Evolutionary conservation across 1,140 invertebrate genomes (phyloP).

Genomic region (Piezodorus guildinii): DNA sequence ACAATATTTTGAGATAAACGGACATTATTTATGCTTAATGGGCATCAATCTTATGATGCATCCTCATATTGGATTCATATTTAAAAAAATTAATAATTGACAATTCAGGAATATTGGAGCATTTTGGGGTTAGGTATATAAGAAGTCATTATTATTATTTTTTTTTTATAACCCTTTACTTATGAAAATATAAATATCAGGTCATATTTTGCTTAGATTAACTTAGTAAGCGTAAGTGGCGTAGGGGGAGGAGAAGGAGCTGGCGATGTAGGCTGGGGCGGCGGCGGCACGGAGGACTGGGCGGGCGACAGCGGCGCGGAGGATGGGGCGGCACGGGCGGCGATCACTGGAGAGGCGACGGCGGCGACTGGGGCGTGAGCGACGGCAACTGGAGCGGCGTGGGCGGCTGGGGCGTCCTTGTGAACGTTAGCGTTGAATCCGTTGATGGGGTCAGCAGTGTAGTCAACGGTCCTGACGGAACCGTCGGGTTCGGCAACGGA

Average conservation of each 20-base stretch:
- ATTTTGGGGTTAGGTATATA: no score
- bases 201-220: background rate
- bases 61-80: no score
- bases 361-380: background rate
- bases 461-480: slow-evolving; percentile 35
- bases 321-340: background rate
- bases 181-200: background rate
- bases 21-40: no score
- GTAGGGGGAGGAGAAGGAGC: background rate
- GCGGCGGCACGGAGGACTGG: background rate
- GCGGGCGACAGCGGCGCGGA: slow-evolving; percentile 3
- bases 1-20: no score
- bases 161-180: background rate
- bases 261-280: background rate
- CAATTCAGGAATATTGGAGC: no score
- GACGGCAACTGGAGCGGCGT: background rate
- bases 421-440: slow-evolving; percentile 37
- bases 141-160: no score
- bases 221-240: background rate
- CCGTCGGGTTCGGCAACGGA: slow-evolving; percentile 37
- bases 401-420: background rate
- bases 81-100: no score
- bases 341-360: background rate
- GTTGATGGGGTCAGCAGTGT: slow-evolving; percentile 36
- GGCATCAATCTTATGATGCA: no score